Percentiles rank a stretch among this genome's conserved stretches.
Conservation (phyloP, 2,888 invertebrate genomes). For the Helobdella robusta region DNA sequence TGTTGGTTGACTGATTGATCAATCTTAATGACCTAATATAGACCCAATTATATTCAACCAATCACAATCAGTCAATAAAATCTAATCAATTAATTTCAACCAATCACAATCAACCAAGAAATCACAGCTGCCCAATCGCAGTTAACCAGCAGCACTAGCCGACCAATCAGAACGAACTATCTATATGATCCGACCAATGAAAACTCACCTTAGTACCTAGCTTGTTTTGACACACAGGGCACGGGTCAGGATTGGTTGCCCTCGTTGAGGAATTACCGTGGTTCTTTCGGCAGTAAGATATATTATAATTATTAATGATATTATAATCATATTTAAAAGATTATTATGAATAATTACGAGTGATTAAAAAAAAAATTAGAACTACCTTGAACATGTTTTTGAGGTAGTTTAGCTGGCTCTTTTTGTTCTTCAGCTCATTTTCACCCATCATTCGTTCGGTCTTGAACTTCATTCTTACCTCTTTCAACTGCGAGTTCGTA, state of each 20-base stretch:
- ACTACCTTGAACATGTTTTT: slow-evolving; percentile 55
- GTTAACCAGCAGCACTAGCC: no score
- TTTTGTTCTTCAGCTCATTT: slow-evolving; percentile 52
- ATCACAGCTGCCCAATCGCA: no score
- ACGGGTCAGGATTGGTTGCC: slow-evolving; percentile 56
- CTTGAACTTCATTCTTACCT: slow-evolving; percentile 40
- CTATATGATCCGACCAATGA: no score
- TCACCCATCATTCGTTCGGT: slow-evolving; percentile 41
- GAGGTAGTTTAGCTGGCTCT: slow-evolving; percentile 61
- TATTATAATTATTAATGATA: no score
- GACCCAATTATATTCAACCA: no score
- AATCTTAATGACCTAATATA: no score
- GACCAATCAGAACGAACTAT: no score
- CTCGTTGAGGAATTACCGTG: slow-evolving; percentile 48
- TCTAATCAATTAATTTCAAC: no score
- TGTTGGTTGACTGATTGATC: no score
- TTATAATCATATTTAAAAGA: neutral
- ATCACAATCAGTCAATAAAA: no score
- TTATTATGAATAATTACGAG: neutral
- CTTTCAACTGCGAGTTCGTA: slow-evolving; percentile 37
- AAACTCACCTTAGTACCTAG: slow-evolving; percentile 54
- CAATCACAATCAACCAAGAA: no score
- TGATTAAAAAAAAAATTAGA: neutral
- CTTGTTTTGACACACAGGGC: slow-evolving; percentile 61
- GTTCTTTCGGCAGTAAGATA: no score